Conservation (phyloP, 2,888 invertebrate species). For the Stratiomys singularior region DNA sequence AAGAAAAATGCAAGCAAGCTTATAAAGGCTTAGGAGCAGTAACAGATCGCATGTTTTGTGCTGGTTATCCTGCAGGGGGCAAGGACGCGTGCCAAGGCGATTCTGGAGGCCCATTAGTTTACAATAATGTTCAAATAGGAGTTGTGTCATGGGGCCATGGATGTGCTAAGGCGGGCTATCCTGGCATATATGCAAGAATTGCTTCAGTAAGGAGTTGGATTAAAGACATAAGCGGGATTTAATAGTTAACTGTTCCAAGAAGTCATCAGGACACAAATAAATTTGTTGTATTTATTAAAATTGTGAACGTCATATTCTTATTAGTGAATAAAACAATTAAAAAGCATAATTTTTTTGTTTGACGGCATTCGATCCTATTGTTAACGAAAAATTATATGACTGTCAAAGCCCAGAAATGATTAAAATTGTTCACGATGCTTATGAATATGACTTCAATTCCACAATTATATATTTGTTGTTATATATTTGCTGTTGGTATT, state of each 20-base stretch:
- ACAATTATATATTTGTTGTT: too few relatives aligned
- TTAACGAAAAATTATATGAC: too few relatives aligned
- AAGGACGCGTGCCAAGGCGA: conserved; percentile 68
- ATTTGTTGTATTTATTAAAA: too few relatives aligned
- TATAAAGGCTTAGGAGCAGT: conserved; percentile 64
- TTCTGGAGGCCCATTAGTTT: conserved; percentile 63
- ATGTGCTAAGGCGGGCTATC: conserved; percentile 67
- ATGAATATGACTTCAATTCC: too few relatives aligned
- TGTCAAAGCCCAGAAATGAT: too few relatives aligned
- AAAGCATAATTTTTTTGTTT: too few relatives aligned
- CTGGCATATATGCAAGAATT: conserved; percentile 67
- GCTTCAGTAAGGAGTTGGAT: conserved; percentile 63
- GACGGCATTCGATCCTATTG: too few relatives aligned
- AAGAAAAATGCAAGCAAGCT: conserved; percentile 66
- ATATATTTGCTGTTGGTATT: too few relatives aligned
- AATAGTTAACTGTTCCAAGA: conserved; percentile 26
- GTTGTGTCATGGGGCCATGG: conserved; percentile 68
- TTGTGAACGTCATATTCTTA: too few relatives aligned
- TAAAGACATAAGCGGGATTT: conserved; percentile 60
- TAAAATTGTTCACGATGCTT: too few relatives aligned
- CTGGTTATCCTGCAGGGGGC: conserved; percentile 25
- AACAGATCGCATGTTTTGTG: conserved; percentile 28
- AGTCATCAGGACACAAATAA: too few relatives aligned
- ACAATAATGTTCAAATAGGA: conserved; percentile 64
- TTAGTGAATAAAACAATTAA: too few relatives aligned